These are phyloP conservation scores for Strix uralensis DNA, from an alignment of 2,113 vertebrate genomes.

Conservation along the genomic window DNA sequence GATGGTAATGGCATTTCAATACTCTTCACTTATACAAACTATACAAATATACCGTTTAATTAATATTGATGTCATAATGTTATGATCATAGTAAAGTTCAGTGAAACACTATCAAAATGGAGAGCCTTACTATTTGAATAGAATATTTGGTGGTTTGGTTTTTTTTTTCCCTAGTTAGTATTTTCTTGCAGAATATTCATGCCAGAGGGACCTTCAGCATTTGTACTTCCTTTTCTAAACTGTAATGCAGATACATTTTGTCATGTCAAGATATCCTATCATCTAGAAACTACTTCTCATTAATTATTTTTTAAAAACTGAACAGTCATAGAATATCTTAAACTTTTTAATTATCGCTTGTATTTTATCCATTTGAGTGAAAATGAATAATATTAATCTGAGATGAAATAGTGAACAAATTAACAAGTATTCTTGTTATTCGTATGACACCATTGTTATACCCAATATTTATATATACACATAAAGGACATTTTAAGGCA, in stretches of 20 bases:
- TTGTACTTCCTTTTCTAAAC: neutral
- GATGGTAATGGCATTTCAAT: neutral
- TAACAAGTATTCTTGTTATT: neutral
- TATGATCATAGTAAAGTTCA: neutral
- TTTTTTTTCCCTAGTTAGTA: neutral
- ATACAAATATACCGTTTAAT: neutral
- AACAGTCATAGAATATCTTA: neutral
- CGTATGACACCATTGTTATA: neutral
- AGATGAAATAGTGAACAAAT: neutral
- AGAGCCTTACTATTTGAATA: neutral
- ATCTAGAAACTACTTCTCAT: neutral
- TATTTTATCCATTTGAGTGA: neutral
- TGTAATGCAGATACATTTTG: neutral
- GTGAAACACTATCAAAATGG: neutral
- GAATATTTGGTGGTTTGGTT: fast-evolving
- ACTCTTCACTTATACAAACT: neutral
- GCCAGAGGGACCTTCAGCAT: neutral
- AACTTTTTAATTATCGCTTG: neutral
- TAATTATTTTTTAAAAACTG: neutral
- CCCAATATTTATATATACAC: neutral
- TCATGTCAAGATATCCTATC: neutral
- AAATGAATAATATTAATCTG: neutral
- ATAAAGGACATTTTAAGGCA: neutral
- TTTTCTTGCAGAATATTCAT: neutral
- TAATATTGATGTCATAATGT: neutral